These are phyloP conservation scores for Indicator maculatus DNA, from an alignment of 2,113 vertebrate genomes.

Conservation along the genomic window DNA sequence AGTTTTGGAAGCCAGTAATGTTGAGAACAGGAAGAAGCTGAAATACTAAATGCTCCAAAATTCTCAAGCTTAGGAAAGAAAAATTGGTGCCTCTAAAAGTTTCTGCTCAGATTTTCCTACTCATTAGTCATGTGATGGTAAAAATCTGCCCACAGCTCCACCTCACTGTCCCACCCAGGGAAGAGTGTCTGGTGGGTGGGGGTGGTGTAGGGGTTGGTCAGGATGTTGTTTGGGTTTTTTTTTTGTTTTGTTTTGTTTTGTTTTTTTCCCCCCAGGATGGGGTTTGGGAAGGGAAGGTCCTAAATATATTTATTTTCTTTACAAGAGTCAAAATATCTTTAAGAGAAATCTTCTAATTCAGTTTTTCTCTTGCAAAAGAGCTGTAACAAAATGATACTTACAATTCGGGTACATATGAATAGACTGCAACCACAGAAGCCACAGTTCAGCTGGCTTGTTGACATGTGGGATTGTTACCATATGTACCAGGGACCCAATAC, in stretches of 20 bases:
- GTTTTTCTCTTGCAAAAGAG: neutral
- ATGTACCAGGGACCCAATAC: neutral
- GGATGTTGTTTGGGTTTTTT: too few relatives aligned
- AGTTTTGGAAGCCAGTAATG: neutral
- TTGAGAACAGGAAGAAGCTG: neutral
- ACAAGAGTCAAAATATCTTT: neutral
- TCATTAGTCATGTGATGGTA: neutral
- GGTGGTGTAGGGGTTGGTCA: neutral
- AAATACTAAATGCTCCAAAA: neutral
- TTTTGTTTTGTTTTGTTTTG: neutral
- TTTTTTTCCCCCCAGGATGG: neutral
- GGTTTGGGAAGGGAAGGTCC: neutral
- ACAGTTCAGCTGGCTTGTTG: neutral
- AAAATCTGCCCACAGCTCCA: neutral
- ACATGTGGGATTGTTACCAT: constrained; percentile 9
- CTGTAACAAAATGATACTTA: neutral
- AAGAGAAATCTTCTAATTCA: neutral
- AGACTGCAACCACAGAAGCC: constrained; percentile 13
- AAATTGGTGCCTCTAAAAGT: neutral
- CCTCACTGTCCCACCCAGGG: neutral
- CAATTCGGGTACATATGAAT: neutral
- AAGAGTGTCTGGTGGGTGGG: neutral
- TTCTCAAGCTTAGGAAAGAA: neutral
- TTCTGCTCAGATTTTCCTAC: constrained; percentile 38
- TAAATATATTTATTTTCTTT: neutral